Conservation (phyloP, 2,113 vertebrate genomes). For the Ptilorrhoa leucosticta region DNA sequence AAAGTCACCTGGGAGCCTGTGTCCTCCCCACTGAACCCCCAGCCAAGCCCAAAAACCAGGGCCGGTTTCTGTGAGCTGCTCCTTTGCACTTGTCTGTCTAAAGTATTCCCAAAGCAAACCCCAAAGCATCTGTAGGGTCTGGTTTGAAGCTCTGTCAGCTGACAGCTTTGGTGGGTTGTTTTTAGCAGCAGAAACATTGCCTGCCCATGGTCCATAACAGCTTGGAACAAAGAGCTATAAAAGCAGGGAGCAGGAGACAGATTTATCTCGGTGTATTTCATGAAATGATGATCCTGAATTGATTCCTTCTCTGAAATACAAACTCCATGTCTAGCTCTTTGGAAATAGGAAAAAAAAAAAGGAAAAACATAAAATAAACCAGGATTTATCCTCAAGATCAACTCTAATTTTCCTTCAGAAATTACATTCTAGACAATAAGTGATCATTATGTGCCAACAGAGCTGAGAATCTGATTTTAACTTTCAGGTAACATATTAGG, state of each 20-base stretch:
- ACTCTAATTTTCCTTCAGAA: background rate
- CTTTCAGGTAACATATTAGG: conserved; percentile 52
- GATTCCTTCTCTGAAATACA: background rate
- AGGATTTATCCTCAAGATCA: background rate
- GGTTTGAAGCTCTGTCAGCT: background rate
- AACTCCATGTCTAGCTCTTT: background rate
- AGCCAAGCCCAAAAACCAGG: background rate
- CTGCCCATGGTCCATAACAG: background rate
- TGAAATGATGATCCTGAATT: background rate
- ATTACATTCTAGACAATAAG: background rate
- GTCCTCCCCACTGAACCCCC: background rate
- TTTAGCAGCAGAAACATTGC: background rate
- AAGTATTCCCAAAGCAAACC: background rate
- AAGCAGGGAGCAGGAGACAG: background rate
- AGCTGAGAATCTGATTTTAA: conserved; percentile 43
- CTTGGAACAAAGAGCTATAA: background rate
- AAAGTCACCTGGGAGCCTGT: background rate
- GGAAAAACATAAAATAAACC: background rate
- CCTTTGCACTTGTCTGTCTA: rapidly evolving
- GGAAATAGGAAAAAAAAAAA: background rate
- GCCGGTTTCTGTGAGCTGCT: background rate
- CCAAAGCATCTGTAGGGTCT: background rate
- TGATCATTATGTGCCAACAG: conserved; percentile 16
- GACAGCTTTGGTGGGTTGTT: background rate
- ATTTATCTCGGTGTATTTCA: background rate